These are phyloP conservation scores for Drosophila acutilabella DNA, from an alignment of 2,888 invertebrate genomes.

Conservation along the genomic window DNA sequence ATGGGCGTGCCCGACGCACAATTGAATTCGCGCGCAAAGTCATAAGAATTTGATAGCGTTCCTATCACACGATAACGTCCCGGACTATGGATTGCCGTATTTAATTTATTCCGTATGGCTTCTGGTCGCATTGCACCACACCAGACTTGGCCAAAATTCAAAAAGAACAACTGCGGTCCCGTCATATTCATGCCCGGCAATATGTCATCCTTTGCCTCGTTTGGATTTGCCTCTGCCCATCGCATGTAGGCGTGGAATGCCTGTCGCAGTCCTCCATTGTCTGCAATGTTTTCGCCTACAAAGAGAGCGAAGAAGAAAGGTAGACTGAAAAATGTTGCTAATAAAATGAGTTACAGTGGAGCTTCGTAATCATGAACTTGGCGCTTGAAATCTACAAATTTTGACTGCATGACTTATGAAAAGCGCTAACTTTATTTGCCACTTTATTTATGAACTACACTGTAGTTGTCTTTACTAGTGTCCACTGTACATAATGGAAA, in stretches of 20 bases:
- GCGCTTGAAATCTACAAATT: neutral
- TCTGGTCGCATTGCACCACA: slow-evolving; percentile 93
- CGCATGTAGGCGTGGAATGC: slow-evolving; percentile 94
- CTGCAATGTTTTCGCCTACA: slow-evolving; percentile 94
- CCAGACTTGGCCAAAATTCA: slow-evolving; percentile 96
- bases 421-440: no score
- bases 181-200: slow-evolving; percentile 91
- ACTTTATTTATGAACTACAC: no score
- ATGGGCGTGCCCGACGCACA: slow-evolving; percentile 91
- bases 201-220: slow-evolving; percentile 86
- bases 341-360: neutral
- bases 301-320: neutral
- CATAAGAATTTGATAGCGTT: slow-evolving; percentile 91
- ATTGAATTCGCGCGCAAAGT: slow-evolving; percentile 90
- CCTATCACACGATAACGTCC: slow-evolving; percentile 93
- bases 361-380: neutral
- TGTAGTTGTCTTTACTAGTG: neutral
- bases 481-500: neutral
- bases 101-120: slow-evolving; percentile 91
- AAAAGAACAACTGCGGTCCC: slow-evolving; percentile 93
- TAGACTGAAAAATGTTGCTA: neutral
- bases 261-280: slow-evolving; percentile 97
- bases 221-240: slow-evolving; percentile 89
- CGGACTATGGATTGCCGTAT: slow-evolving; percentile 93
- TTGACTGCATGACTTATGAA: no score